A percentile compares a stretch with the other conserved stretches of the same genome.
These are phyloP conservation scores for Leptopilina drosophilae DNA, from an alignment of 2,888 invertebrate genomes.

Conservation along the genomic window DNA sequence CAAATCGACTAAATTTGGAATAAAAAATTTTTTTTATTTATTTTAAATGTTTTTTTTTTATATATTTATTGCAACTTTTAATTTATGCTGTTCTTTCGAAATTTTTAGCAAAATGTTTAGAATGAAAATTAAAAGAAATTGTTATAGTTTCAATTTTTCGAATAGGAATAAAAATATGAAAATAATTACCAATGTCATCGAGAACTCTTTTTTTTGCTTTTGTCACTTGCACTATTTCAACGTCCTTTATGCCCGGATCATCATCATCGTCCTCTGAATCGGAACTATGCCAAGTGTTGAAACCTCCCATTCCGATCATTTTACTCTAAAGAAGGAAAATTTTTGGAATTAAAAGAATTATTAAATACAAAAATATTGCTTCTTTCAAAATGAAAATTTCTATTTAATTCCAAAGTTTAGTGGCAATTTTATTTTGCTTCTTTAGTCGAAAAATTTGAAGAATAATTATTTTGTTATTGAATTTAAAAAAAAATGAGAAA, in stretches of 20 bases:
- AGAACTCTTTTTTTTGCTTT: slow-evolving; percentile 62
- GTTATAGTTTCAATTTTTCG: background rate
- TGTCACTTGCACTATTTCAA: slow-evolving; percentile 69
- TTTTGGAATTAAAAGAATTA: too few relatives aligned
- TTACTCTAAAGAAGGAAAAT: slow-evolving; percentile 63
- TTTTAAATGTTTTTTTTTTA: too few relatives aligned
- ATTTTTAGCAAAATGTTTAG: too few relatives aligned
- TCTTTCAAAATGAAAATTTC: too few relatives aligned
- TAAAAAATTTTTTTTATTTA: too few relatives aligned
- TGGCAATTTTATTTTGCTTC: background rate
- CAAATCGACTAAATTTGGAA: too few relatives aligned
- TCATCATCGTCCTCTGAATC: slow-evolving; percentile 59
- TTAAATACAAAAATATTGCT: too few relatives aligned
- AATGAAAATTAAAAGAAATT: too few relatives aligned
- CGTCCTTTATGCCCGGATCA: slow-evolving; percentile 58
- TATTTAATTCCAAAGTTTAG: too few relatives aligned
- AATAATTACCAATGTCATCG: slow-evolving; percentile 68
- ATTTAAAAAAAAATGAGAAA: slow-evolving; percentile 6
- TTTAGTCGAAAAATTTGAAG: slow-evolving; percentile 4
- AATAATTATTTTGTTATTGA: slow-evolving; percentile 4
- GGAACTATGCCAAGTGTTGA: slow-evolving; percentile 66
- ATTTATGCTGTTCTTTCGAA: too few relatives aligned
- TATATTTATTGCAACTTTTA: too few relatives aligned
- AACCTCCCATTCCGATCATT: slow-evolving; percentile 68
- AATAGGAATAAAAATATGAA: background rate